These are phyloP conservation scores for Pachypeltis micranthus DNA, from an alignment of 1,140 invertebrate genomes.

Conservation along the genomic window DNA sequence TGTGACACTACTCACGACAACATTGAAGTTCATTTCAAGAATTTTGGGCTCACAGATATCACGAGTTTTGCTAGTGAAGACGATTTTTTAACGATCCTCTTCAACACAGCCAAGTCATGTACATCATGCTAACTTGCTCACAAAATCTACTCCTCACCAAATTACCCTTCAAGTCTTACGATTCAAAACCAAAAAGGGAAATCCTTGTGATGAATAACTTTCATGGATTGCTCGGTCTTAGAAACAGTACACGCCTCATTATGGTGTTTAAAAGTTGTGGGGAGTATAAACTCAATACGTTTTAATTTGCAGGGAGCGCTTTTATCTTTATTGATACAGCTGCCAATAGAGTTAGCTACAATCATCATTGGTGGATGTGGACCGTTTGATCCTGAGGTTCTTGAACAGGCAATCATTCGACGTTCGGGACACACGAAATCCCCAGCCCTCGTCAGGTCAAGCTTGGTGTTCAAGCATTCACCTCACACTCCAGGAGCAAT, in stretches of 20 bases:
- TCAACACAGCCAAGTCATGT: too few species aligned
- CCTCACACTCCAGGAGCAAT: conserved; percentile 31
- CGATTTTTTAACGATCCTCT: too few species aligned
- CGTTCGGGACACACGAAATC: not conserved
- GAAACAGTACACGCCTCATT: not conserved
- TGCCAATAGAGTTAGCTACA: conserved; percentile 55
- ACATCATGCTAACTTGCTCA: too few species aligned
- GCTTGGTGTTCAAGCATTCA: conserved; percentile 18
- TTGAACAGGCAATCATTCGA: conserved; percentile 40
- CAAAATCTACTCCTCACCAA: too few species aligned
- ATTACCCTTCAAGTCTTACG: conserved; percentile 2
- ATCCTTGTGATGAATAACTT: not conserved
- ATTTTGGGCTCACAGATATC: too few species aligned
- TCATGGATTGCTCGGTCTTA: not conserved
- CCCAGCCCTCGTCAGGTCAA: conserved; percentile 18
- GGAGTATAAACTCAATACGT: not conserved
- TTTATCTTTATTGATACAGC: conserved; percentile 50
- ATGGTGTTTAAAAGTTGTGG: not conserved
- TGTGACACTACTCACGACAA: too few species aligned
- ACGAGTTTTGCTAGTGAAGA: too few species aligned
- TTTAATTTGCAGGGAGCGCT: conserved; percentile 60
- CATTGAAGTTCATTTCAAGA: too few species aligned
- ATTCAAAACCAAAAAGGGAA: not conserved
- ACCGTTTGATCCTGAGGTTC: conserved; percentile 47
- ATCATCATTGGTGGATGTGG: conserved; percentile 59